Percentiles rank a stretch among this genome's conserved stretches.
phyloP scores from a whole-genome alignment of 1,140 invertebrate genomes.

The Drosophila grimshawi region DNA sequence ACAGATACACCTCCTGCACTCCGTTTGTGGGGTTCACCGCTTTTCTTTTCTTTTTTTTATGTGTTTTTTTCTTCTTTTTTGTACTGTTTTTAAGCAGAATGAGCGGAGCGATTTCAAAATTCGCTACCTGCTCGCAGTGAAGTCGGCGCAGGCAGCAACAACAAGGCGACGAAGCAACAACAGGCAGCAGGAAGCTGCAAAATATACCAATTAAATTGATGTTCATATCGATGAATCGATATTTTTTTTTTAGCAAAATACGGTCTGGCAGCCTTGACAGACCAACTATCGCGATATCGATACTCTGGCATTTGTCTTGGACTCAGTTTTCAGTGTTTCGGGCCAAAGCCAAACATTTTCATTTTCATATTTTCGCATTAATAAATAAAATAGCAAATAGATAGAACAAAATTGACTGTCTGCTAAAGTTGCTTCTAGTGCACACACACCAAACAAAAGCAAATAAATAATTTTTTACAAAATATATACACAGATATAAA shows the following conservation, averaged over 20 bases:
- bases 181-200: slow-evolving; percentile 49
- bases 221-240: slow-evolving; percentile 20
- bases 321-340: slow-evolving; percentile 44
- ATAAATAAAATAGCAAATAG: slow-evolving; percentile 41
- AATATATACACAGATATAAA: slow-evolving; percentile 1
- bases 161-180: slow-evolving; percentile 51
- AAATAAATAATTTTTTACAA: background rate
- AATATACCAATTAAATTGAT: slow-evolving; percentile 30
- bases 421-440: slow-evolving; percentile 31
- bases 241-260: background rate
- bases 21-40: background rate
- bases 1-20: background rate
- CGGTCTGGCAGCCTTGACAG: slow-evolving; percentile 11
- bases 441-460: slow-evolving; percentile 21
- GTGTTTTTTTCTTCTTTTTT: slow-evolving; percentile 5
- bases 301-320: slow-evolving; percentile 34
- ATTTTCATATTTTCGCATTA: slow-evolving; percentile 47
- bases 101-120: slow-evolving; percentile 41
- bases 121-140: slow-evolving; percentile 41
- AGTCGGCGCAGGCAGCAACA: slow-evolving; percentile 45
- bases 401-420: slow-evolving; percentile 32
- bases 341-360: slow-evolving; percentile 54
- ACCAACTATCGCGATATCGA: slow-evolving; percentile 18
- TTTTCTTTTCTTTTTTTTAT: no score
- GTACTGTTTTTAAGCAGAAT: slow-evolving; percentile 8